A percentile compares a stretch with the other conserved stretches of the same genome.
Conservation (phyloP, 1,140 invertebrate species). For the Pachyrhynchus sulphureomaculatus region DNA sequence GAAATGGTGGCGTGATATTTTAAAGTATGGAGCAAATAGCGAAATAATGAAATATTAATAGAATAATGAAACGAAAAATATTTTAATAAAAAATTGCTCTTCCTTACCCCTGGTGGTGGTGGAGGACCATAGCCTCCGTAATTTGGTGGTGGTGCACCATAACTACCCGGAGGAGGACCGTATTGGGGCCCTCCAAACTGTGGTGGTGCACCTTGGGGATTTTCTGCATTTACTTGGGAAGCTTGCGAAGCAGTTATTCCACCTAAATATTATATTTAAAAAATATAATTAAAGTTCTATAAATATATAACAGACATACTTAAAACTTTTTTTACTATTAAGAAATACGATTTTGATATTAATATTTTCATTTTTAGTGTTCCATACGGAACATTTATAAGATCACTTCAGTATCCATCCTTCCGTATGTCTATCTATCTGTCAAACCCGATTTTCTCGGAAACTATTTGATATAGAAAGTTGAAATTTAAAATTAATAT, state of each 20-base stretch:
- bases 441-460: too few relatives aligned
- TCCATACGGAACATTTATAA: too few relatives aligned
- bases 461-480: too few relatives aligned
- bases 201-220: slow-evolving; percentile 16
- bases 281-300: background rate
- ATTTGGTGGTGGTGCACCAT: slow-evolving; percentile 31
- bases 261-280: background rate
- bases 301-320: background rate
- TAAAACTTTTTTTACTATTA: too few relatives aligned
- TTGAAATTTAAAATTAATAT: too few relatives aligned
- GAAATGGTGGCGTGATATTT: too few relatives aligned
- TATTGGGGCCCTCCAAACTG: slow-evolving; percentile 28
- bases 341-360: too few relatives aligned
- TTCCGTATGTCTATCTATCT: too few relatives aligned
- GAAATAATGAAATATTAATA: too few relatives aligned
- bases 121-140: slow-evolving; percentile 31
- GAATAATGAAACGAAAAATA: slow-evolving; percentile 1
- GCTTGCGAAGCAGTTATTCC: slow-evolving; percentile 15
- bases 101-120: slow-evolving; percentile 35
- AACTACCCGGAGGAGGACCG: slow-evolving; percentile 31
- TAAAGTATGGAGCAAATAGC: too few relatives aligned
- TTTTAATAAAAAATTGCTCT: background rate
- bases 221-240: slow-evolving; percentile 18
- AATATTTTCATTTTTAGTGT: too few relatives aligned
- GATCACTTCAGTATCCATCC: too few relatives aligned